Evolutionary conservation across 2,113 vertebrate genomes (phyloP), one percentile per base, ranked within the genome.

Genomic region (Forbesichthys agassizii): DNA sequence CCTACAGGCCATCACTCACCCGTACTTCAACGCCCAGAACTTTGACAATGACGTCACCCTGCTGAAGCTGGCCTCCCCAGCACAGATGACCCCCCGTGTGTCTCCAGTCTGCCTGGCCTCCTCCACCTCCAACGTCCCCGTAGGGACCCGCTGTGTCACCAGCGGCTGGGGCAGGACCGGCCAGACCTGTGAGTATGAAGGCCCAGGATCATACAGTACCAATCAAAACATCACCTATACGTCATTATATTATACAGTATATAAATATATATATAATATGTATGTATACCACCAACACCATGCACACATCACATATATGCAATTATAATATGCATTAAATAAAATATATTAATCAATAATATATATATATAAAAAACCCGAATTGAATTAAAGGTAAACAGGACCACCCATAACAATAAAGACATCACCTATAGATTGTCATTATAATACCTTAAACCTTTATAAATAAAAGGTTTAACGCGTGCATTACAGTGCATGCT

Each of bases 121-220:
- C 16, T 71, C 81, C 3, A 1, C 1, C 0, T 93, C 93, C 3
- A 72, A 86, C 83, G 95, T 93, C 81, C 61, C 88, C 0, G 89
- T 87, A 0, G 93, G 93, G 61, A 66, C 86, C 69, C 76, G 1
- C 77, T 96, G 95, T 0, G 86, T 90, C 78, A 96, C 94, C 70
- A 89, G 84, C 0, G 94, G 95, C 82, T 95, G 95, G 95, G 95
- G 94, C 5, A 88, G 90, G 84, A 93, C 93, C 67, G 85, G 80
- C n/a, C n/a, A 86, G 85, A 90, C 79, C 0, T 92, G 94, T 95
- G 78, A 82, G 73, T 10, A 5, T 53, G 27, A 13, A 27, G 11
- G 46, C 13, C 14, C 27, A 14, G 14, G 9, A 4, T 64, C 58
- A 14, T 33, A 42, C 36, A 42, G 36, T 42, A 42, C 5, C 36